phyloP scores from a whole-genome alignment of 2,113 vertebrate genomes.

The Brevimyrus niger region DNA sequence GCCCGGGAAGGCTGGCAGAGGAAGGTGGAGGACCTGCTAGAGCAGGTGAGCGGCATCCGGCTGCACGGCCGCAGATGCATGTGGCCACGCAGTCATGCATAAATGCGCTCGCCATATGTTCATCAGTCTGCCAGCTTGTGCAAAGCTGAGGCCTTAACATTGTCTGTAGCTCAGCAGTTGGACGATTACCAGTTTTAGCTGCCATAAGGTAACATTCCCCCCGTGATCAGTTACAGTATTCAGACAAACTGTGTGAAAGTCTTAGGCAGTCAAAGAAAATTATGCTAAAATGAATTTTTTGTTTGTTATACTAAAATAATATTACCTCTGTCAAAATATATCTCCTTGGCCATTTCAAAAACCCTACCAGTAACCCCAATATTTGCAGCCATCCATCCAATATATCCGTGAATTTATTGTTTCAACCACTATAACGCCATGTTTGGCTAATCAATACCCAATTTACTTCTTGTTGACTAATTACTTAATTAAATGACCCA shows the following conservation, averaged over 20 bases:
- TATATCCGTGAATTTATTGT: background rate
- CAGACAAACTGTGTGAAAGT: background rate
- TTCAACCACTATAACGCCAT: background rate
- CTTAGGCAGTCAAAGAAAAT: background rate
- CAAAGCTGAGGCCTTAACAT: no score
- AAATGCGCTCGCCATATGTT: background rate
- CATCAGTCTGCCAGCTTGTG: background rate
- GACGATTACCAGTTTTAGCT: background rate
- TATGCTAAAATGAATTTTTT: background rate
- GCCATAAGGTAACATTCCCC: background rate
- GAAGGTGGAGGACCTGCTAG: slow-evolving; percentile 96
- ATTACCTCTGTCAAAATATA: background rate
- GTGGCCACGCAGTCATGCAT: background rate
- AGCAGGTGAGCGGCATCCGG: slow-evolving; percentile 67
- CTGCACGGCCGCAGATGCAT: background rate
- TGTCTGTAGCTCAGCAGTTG: background rate
- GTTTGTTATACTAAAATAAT: background rate
- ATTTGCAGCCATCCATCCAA: background rate
- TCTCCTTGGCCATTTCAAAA: background rate
- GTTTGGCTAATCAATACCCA: background rate
- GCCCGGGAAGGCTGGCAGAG: slow-evolving; percentile 92
- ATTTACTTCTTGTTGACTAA: background rate
- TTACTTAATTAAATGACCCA: background rate
- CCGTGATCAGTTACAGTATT: background rate
- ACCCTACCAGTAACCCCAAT: background rate